These are phyloP conservation scores for Strix occidentalis DNA, from an alignment of 2,797 vertebrate species.

Conservation along the genomic window DNA sequence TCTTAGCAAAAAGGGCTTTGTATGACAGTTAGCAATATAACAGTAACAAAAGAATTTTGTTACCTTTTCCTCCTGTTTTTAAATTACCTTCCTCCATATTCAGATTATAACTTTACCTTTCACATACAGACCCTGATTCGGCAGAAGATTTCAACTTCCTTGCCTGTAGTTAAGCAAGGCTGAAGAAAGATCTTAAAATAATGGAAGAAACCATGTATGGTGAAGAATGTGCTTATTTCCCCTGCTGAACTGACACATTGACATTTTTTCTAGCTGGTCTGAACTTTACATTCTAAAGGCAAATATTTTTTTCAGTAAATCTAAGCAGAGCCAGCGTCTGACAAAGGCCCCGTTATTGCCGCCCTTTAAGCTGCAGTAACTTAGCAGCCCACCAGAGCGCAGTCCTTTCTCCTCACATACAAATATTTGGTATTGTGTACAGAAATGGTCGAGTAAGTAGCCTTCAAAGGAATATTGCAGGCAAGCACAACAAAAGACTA, in stretches of 20 bases:
- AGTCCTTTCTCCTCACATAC: neutral
- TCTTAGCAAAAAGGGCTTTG: neutral
- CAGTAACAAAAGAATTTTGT: neutral
- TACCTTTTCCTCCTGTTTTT: neutral
- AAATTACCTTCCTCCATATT: neutral
- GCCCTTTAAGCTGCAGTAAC: neutral
- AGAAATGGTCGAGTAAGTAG: neutral
- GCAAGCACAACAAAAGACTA: neutral
- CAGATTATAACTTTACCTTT: neutral
- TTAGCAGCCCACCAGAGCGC: neutral
- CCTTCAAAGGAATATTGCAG: neutral
- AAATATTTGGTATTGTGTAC: neutral
- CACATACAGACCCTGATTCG: neutral
- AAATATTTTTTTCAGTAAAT: neutral
- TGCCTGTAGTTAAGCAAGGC: neutral
- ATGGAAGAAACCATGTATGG: neutral
- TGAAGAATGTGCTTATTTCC: neutral
- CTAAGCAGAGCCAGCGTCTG: neutral
- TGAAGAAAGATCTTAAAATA: neutral
- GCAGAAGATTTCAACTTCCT: neutral
- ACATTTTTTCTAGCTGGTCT: neutral
- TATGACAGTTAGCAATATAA: neutral
- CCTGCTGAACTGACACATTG: neutral
- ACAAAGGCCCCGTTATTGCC: neutral
- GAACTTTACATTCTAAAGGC: slow-evolving; percentile 12